phyloP scores from a whole-genome alignment of 2,888 invertebrate genomes.

The Pammene aurita region DNA sequence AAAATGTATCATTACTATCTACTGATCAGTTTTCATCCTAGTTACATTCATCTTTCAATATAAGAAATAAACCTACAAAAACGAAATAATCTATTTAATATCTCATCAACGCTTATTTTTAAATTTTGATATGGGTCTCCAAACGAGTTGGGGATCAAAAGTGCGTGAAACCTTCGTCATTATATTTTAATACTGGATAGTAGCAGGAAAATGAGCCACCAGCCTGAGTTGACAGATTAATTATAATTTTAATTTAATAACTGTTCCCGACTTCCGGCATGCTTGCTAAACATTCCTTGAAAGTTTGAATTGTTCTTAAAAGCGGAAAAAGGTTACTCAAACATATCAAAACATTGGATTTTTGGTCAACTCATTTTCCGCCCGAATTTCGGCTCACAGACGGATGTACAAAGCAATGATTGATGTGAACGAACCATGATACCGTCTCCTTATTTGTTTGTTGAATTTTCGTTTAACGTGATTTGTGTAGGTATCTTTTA shows the following conservation, averaged over 20 bases:
- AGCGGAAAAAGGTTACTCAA: slow-evolving; percentile 18
- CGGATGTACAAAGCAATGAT: slow-evolving; percentile 5
- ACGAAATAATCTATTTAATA: no score
- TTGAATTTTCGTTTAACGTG: not conserved
- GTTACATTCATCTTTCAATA: no score
- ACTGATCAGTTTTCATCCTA: no score
- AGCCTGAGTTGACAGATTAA: slow-evolving; percentile 40
- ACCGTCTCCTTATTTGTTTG: not conserved
- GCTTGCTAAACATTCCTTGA: slow-evolving; percentile 14
- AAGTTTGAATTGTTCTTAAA: slow-evolving; percentile 7
- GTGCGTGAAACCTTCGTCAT: slow-evolving; percentile 32
- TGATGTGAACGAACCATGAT: slow-evolving; percentile 19
- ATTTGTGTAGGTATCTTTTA: no score
- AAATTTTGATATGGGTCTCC: slow-evolving; percentile 13
- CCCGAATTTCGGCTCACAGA: slow-evolving; percentile 8
- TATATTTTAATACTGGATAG: slow-evolving; percentile 22
- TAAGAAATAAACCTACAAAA: no score
- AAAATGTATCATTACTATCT: no score
- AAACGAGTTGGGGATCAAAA: slow-evolving; percentile 20
- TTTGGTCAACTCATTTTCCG: slow-evolving; percentile 19
- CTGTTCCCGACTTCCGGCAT: slow-evolving; percentile 6
- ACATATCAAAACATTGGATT: slow-evolving; percentile 34
- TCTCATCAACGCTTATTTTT: not conserved
- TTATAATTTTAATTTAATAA: slow-evolving; percentile 40
- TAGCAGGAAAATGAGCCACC: slow-evolving; percentile 18